Evolutionary conservation across 2,888 invertebrate species (phyloP).

Genomic region (Theodoxus fluviatilis): DNA sequence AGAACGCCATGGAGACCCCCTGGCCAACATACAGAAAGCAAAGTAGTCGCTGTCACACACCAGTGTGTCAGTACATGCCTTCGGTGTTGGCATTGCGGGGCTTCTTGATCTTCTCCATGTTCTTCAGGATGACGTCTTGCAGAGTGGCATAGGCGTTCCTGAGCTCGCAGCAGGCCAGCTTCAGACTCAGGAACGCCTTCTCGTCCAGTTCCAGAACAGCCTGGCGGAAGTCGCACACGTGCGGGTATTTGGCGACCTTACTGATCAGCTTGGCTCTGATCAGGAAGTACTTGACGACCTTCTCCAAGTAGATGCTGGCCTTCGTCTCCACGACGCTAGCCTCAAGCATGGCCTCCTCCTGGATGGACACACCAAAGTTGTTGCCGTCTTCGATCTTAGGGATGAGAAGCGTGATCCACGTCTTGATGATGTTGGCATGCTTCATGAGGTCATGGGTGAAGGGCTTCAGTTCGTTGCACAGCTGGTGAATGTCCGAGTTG

Average conservation of each 20-base stretch:
- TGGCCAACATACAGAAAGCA: no score
- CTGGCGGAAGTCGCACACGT: conserved; percentile 88
- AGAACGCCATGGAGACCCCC: no score
- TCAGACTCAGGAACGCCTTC: conserved; percentile 92
- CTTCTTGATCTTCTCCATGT: conserved; percentile 96
- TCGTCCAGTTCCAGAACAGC: conserved; percentile 93
- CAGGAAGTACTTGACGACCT: conserved; percentile 93
- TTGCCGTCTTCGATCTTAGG: conserved; percentile 99
- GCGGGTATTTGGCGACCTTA: conserved; percentile 93
- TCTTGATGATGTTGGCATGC: conserved; percentile 81
- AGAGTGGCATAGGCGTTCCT: conserved; percentile 95
- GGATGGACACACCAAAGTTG: conserved; percentile 98
- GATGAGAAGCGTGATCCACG: conserved; percentile 99
- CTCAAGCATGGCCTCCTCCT: conserved; percentile 94
- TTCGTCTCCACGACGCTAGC: conserved; percentile 87
- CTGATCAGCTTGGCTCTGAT: conserved; percentile 78
- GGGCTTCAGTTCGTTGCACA: conserved; percentile 91
- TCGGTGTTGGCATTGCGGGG: conserved; percentile 76
- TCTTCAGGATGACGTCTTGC: conserved; percentile 96
- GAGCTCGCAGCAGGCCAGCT: conserved; percentile 93
- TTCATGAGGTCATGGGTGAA: conserved; percentile 92
- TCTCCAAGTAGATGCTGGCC: conserved; percentile 97
- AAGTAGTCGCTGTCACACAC: no score
- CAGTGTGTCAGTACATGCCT: conserved; percentile 60
- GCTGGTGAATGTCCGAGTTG: conserved; percentile 84